These are phyloP conservation scores for Pandemis heparana DNA, from an alignment of 2,888 invertebrate species.

Conservation along the genomic window DNA sequence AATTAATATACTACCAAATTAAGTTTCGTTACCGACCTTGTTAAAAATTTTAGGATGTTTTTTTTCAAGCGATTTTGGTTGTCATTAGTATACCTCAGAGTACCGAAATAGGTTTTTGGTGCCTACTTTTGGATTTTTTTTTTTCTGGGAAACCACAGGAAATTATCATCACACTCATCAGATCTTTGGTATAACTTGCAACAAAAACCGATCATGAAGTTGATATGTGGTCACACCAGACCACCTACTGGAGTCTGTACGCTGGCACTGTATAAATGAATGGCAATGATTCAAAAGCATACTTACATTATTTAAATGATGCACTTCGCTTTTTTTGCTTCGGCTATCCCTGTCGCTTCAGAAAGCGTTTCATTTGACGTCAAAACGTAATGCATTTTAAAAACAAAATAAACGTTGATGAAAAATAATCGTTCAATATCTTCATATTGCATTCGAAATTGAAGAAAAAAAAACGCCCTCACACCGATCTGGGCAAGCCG, in stretches of 20 bases:
- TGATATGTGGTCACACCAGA: neutral
- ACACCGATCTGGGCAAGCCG: constrained; percentile 72
- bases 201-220: neutral
- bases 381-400: constrained; percentile 42
- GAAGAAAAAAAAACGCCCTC: constrained; percentile 69
- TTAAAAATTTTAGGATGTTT: too few relatives aligned
- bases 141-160: neutral
- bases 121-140: neutral
- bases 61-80: too few relatives aligned
- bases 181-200: neutral
- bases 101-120: too few relatives aligned
- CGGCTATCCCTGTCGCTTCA: constrained; percentile 35
- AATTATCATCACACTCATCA: neutral
- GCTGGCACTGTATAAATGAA: constrained; percentile 5
- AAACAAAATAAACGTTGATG: constrained; percentile 51
- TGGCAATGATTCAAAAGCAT: constrained; percentile 27
- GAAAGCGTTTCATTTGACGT: constrained; percentile 40
- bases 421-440: constrained; percentile 82
- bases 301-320: constrained; percentile 39
- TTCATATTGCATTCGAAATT: constrained; percentile 77
- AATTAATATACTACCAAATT: too few relatives aligned
- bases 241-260: neutral
- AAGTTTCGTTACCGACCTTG: too few relatives aligned
- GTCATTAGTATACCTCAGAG: too few relatives aligned
- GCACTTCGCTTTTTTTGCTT: too few relatives aligned